These are phyloP conservation scores for Limanda limanda DNA, from an alignment of 2,113 vertebrate species.

Conservation along the genomic window DNA sequence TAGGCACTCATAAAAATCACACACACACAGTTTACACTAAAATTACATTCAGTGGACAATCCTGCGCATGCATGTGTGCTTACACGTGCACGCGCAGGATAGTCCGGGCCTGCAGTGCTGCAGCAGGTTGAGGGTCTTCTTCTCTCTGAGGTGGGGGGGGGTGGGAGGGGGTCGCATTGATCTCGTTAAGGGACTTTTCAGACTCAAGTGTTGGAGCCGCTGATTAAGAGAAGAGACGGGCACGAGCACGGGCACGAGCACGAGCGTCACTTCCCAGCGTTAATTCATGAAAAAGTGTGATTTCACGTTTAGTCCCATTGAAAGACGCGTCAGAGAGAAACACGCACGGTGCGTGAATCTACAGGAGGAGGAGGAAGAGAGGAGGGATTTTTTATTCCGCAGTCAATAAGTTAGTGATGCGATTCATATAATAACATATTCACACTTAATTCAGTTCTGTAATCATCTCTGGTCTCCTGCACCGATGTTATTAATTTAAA, in stretches of 20 bases:
- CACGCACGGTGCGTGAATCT: background rate
- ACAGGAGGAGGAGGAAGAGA: background rate
- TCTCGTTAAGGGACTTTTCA: too few species aligned
- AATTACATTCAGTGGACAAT: background rate
- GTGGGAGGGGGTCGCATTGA: too few species aligned
- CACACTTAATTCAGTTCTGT: constrained; percentile 18
- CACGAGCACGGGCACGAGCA: too few species aligned
- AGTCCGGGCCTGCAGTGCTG: too few species aligned
- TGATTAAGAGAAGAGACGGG: too few species aligned
- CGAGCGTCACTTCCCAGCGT: background rate
- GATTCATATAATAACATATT: constrained; percentile 48
- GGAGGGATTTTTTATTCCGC: constrained; percentile 3
- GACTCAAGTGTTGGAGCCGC: too few species aligned
- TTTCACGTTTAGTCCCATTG: constrained; percentile 5
- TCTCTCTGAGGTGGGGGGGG: too few species aligned
- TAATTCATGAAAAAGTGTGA: constrained; percentile 40
- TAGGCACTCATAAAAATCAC: too few species aligned
- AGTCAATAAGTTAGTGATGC: constrained; percentile 52
- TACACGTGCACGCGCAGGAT: background rate
- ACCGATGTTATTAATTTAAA: background rate
- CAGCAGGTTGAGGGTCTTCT: too few species aligned
- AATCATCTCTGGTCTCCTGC: background rate
- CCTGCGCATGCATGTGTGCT: background rate
- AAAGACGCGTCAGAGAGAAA: background rate
- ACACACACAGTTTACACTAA: background rate